Evolutionary conservation across 2,113 vertebrate species (phyloP).

Genomic region (Turdus rufiventris): DNA sequence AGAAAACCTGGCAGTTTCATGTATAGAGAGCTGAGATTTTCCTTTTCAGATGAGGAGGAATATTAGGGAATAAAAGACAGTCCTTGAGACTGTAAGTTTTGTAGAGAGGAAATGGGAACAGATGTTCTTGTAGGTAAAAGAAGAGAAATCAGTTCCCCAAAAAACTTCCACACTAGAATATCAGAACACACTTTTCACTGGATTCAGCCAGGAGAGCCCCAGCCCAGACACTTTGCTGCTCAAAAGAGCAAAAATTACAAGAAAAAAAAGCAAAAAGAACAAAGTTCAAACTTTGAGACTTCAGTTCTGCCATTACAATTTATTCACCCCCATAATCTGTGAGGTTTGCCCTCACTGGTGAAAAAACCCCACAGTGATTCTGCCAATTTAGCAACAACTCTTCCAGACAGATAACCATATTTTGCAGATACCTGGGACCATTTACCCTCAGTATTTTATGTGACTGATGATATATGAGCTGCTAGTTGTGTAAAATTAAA

Average conservation of each 20-base stretch:
- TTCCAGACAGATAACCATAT: background rate
- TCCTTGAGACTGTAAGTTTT: background rate
- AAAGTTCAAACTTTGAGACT: background rate
- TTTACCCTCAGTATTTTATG: background rate
- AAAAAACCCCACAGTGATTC: background rate
- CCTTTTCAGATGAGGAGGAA: background rate
- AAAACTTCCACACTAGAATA: background rate
- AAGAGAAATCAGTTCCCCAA: background rate
- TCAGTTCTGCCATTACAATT: background rate
- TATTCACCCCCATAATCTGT: background rate
- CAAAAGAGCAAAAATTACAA: background rate
- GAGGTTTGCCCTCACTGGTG: background rate
- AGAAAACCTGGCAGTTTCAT: background rate
- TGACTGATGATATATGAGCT: background rate
- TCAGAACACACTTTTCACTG: background rate
- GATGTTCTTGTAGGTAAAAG: background rate
- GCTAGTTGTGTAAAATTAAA: background rate
- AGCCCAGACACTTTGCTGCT: background rate
- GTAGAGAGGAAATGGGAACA: background rate
- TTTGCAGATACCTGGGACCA: background rate
- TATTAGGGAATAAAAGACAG: background rate
- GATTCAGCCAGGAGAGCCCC: background rate
- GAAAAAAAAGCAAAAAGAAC: background rate
- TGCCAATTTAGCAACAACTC: background rate
- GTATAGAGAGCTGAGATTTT: background rate